Base-by-base conservation (phyloP, 1,140 invertebrate species). In the Aphidius gifuensis region DNA sequence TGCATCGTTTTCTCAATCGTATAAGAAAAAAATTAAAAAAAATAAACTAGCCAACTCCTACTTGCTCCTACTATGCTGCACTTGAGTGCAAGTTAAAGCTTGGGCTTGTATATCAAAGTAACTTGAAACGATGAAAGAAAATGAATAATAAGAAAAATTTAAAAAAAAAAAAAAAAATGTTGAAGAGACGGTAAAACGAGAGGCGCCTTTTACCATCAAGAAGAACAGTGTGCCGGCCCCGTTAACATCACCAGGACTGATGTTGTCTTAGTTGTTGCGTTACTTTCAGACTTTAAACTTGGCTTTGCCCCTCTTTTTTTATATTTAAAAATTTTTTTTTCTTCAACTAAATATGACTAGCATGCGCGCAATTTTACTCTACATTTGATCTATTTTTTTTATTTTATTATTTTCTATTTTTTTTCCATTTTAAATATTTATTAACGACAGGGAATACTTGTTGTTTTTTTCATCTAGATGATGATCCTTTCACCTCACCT, bases 331-430 rank as follows among this genome's bases (percentile, higher is more conserved):
- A n/a, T 39, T 42, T 9, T 54, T 40, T 16, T 16, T 16, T 16
- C 16, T 16, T 54, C 9, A 54, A 40, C 16, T 49, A 16, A 45
- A 32, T 58, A 48, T 57, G 42, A 42, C 47, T 44, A 54, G 11
- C 59, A 60, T 50, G 45, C 51, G 66, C 68, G 64, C 66, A 71
- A 77, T 77, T 74, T 69, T 73, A 75, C 70, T 74, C 71, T 65
- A 77, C 69, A 74, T 76, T 72, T 66, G 68, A 67, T 66, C 16
- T 16, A 16, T 16, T 16, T 60, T 23, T 23, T 51, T 16, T 48
- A 16, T 51, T 44, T 57, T 46, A 53, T 63, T 50, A 40, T 54
- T 58, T 40, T 40, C 40, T 40, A 55, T 40, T 55, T 57, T 50
- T 50, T 44, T 50, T 40, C 16, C 16, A 16, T 16, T 38, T 46